These are phyloP conservation scores for Xiphorhynchus elegans DNA, from an alignment of 2,113 vertebrate species.

Conservation along the genomic window DNA sequence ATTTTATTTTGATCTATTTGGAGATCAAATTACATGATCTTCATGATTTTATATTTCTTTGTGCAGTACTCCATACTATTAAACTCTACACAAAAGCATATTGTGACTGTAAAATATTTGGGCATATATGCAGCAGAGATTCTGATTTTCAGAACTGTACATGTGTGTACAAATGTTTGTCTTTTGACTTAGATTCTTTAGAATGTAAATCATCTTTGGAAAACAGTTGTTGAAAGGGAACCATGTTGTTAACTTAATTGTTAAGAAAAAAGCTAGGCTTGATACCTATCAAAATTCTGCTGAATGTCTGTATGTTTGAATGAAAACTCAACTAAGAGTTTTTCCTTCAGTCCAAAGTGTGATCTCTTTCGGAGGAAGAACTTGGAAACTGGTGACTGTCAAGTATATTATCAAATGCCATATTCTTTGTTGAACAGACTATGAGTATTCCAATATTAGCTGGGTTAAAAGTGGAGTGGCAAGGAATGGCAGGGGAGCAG, in stretches of 20 bases:
- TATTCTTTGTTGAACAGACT: background rate
- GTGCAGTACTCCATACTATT: background rate
- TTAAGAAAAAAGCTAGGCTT: background rate
- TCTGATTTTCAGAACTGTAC: background rate
- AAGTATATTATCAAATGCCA: background rate
- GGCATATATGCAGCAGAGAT: background rate
- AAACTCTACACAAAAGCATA: background rate
- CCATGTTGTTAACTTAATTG: background rate
- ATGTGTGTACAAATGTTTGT: background rate
- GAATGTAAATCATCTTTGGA: background rate
- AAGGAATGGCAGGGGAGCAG: background rate
- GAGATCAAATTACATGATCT: background rate
- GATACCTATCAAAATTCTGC: background rate
- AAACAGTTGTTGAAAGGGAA: background rate
- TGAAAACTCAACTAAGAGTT: background rate
- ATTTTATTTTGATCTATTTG: background rate
- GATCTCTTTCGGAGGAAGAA: background rate
- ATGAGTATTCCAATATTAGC: background rate
- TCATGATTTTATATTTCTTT: slow-evolving; percentile 21
- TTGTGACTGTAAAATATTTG: background rate
- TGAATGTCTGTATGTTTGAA: background rate
- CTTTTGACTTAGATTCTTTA: background rate
- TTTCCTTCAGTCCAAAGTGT: background rate
- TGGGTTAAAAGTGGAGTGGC: background rate
- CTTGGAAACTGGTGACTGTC: background rate